Evolutionary conservation across 2,113 vertebrate species (phyloP), one percentile per base, ranked within the genome.

Genomic region (Empidonax alnorum): DNA sequence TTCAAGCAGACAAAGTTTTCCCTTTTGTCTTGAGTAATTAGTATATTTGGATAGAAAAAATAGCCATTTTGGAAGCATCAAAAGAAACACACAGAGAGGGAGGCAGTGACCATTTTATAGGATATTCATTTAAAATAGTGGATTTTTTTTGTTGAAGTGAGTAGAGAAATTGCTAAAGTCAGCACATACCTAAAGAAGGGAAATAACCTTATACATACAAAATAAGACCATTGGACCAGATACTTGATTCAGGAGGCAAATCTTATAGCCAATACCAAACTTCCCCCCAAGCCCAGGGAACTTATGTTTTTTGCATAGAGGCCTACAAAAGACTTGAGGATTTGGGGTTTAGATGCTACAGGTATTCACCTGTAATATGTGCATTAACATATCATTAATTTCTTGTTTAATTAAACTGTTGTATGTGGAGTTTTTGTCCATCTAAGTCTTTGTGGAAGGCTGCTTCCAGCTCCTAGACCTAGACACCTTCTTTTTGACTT

Each of bases 371-470:
- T 68, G 71, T 1, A 72, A 30, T 35, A n/a, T 18, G 6, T 39
- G 7, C 27, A 44, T 72, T 72, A 65, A 42, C 9, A 4, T 69
- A 55, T 14, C 4, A 24, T 17, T 50, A 25, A 50, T 73, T 56
- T 72, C 12, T 66, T 55, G 12, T 35, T 90, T 86, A 66, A 84
- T 62, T 13, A 25, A 66, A 37, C 12, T 37, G 3, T 53, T 73
- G 1, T 14, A 18, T 18, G 4, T 18, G 7, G 7, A 18, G 0
- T 0, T 14, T 71, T 86, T 58, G 15, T 53, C n/a, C 22, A n/a
- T 69, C 2, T 52, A 61, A 68, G 20, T 22, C 62, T 79, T 58
- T 53, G 14, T 53, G 41, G 67, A 90, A 83, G 53, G 49, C 66
- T 58, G 7, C 55, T 75, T 76, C 21, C 47, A 49, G 39, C 33